Conservation (phyloP, 2,113 vertebrate genomes). For the Lota lota region DNA sequence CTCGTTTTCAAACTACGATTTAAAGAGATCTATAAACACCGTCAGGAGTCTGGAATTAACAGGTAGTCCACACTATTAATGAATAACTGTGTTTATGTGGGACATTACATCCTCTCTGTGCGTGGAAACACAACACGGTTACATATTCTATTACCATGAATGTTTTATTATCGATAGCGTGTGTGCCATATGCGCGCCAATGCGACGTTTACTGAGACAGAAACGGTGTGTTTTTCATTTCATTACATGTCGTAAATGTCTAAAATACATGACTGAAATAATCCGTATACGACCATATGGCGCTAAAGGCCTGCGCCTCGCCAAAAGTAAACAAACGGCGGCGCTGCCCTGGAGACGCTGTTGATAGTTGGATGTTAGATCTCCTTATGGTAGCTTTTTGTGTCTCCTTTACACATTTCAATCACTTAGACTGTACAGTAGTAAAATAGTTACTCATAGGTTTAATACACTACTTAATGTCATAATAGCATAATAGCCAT, state of each 20-base stretch:
- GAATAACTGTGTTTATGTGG: slow-evolving; percentile 44
- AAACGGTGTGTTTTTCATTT: neutral
- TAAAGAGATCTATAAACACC: slow-evolving; percentile 9
- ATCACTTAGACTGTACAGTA: too few species aligned
- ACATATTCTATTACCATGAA: neutral
- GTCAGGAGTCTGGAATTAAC: slow-evolving; percentile 40
- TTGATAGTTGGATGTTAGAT: too few species aligned
- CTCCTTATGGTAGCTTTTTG: too few species aligned
- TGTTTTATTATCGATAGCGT: neutral
- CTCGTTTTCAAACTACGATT: neutral
- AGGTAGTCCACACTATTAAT: slow-evolving; percentile 50
- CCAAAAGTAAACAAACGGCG: too few species aligned
- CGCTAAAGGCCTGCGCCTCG: too few species aligned
- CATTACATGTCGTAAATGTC: neutral
- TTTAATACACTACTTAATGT: too few species aligned
- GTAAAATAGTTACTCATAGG: too few species aligned
- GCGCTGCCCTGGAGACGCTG: too few species aligned
- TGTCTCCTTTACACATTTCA: too few species aligned
- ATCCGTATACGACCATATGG: neutral
- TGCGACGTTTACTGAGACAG: neutral
- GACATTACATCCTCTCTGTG: neutral
- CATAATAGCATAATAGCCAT: too few species aligned
- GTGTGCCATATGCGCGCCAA: neutral
- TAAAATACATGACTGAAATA: neutral
- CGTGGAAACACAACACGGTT: neutral